Evolutionary conservation across 2,113 vertebrate species (phyloP).

Genomic region (Pedetes capensis): DNA sequence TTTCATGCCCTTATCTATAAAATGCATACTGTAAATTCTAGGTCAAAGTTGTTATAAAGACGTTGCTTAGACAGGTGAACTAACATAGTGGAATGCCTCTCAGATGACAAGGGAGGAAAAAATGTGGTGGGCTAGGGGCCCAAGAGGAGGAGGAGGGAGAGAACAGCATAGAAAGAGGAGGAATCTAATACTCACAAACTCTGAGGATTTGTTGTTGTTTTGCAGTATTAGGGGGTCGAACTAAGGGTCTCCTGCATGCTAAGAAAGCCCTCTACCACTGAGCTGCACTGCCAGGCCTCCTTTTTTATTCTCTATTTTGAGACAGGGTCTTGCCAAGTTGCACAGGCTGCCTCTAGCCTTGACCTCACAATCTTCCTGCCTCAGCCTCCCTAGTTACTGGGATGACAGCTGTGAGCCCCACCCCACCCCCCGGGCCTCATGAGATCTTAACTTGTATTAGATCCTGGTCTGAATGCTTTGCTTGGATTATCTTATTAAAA

Average conservation of each 20-base stretch:
- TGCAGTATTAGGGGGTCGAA: too few relatives aligned
- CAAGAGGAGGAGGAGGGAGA: not conserved
- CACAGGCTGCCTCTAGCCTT: too few relatives aligned
- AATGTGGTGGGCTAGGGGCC: rapidly evolving
- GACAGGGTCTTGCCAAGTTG: too few relatives aligned
- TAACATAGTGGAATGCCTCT: not conserved
- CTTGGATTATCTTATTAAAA: not conserved
- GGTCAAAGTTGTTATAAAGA: not conserved
- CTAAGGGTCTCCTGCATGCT: too few relatives aligned
- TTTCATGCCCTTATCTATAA: not conserved
- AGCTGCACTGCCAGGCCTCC: too few relatives aligned
- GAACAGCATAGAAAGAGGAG: not conserved
- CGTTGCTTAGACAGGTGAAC: not conserved
- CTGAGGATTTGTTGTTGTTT: too few relatives aligned
- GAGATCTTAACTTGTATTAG: rapidly evolving
- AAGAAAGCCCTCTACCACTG: too few relatives aligned
- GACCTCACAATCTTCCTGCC: too few relatives aligned
- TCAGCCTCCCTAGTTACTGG: too few relatives aligned
- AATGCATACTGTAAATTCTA: not conserved
- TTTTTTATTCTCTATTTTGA: too few relatives aligned
- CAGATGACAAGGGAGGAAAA: not conserved
- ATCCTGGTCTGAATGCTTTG: not conserved
- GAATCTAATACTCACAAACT: rapidly evolving
- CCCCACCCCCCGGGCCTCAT: too few relatives aligned
- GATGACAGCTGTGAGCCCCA: too few relatives aligned